A percentile compares a stretch with the other conserved stretches of the same genome.
These are phyloP conservation scores for Scaptomyza tumidula DNA, from an alignment of 2,888 invertebrate genomes.

Conservation along the genomic window DNA sequence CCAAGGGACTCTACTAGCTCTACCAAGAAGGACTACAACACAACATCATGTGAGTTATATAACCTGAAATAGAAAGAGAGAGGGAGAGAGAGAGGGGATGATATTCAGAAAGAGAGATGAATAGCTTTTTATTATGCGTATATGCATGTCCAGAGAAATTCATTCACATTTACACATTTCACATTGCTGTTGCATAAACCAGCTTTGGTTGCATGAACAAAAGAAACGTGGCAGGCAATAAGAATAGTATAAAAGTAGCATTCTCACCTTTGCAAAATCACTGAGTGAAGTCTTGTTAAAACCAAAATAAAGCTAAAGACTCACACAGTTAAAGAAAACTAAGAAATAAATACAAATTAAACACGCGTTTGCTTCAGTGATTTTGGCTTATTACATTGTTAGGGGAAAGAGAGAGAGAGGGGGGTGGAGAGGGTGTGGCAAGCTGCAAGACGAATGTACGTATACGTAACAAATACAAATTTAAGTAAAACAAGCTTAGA, in stretches of 20 bases:
- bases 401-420: neutral
- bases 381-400: conserved; percentile 20
- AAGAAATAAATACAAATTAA: conserved; percentile 23
- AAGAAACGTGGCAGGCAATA: neutral
- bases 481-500: conserved; percentile 69
- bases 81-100: neutral
- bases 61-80: neutral
- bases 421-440: neutral
- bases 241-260: conserved; percentile 9
- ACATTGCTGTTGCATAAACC: conserved; percentile 44
- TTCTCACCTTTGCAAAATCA: conserved; percentile 4
- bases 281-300: conserved; percentile 12
- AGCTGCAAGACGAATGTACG: conserved; percentile 25
- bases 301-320: conserved; percentile 1
- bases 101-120: conserved; percentile 3
- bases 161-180: conserved; percentile 8
- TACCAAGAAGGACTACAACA: conserved; percentile 26
- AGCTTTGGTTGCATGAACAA: conserved; percentile 12
- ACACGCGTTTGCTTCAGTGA: conserved; percentile 27
- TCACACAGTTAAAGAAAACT: conserved; percentile 3
- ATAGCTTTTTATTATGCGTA: conserved; percentile 36
- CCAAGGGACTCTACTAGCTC: conserved; percentile 43
- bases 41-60: conserved; percentile 7
- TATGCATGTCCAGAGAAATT: conserved; percentile 22
- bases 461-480: conserved; percentile 57